Percentiles rank a stretch among this genome's conserved stretches.
phyloP scores from a whole-genome alignment of 2,113 vertebrate genomes.

The Gasterosteus nipponicus region DNA sequence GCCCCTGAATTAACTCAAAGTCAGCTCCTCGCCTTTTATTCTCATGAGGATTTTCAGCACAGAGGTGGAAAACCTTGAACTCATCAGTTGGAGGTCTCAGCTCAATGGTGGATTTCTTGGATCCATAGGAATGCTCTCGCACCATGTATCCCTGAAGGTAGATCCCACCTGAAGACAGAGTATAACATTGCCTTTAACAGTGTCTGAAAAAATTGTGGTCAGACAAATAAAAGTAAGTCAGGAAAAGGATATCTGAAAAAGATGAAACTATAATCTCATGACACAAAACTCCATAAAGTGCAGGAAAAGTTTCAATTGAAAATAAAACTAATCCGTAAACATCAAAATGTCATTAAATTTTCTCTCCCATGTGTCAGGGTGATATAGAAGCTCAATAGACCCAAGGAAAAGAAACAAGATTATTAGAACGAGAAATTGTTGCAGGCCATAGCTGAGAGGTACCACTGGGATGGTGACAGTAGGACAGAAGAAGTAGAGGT shows the following conservation, averaged over 20 bases:
- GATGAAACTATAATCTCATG: too few relatives aligned
- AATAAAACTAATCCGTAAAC: too few relatives aligned
- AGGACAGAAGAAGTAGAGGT: too few relatives aligned
- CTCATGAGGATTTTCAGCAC: constrained; percentile 88
- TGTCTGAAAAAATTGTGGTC: neutral
- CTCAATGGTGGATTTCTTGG: constrained; percentile 88
- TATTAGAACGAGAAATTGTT: too few relatives aligned
- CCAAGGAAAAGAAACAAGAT: too few relatives aligned
- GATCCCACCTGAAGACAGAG: constrained; percentile 83
- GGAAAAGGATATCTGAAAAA: neutral
- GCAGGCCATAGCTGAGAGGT: too few relatives aligned
- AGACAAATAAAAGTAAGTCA: neutral
- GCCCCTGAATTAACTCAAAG: neutral
- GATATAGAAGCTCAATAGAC: too few relatives aligned
- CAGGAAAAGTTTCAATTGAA: too few relatives aligned
- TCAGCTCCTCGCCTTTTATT: constrained; percentile 84
- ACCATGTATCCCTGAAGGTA: constrained; percentile 91
- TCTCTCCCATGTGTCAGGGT: too few relatives aligned
- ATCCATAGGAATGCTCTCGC: constrained; percentile 84
- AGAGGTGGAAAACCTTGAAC: constrained; percentile 90
- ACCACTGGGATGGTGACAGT: too few relatives aligned
- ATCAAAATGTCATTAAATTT: too few relatives aligned
- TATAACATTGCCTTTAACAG: neutral
- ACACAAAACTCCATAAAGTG: too few relatives aligned
- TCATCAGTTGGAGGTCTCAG: constrained; percentile 90